Conservation (phyloP, 2,797 vertebrate species). For the Ctenosaura bakeri region DNA sequence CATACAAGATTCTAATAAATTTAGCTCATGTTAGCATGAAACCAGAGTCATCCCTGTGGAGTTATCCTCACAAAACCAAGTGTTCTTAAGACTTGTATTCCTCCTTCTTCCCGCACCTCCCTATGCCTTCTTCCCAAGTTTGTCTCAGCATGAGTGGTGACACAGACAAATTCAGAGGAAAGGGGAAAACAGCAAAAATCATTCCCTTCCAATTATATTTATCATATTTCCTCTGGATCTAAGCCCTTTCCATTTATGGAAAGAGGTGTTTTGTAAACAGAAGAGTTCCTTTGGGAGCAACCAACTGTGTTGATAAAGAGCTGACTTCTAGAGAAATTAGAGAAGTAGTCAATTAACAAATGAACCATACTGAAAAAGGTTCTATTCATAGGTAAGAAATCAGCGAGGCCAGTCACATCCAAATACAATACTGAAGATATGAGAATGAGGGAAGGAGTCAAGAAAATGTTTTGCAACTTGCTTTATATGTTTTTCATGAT, state of each 20-base stretch:
- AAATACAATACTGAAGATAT: background rate
- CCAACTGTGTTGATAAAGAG: background rate
- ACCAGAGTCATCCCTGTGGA: background rate
- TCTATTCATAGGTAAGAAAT: background rate
- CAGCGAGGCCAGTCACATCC: fast-evolving
- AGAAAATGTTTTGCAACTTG: background rate
- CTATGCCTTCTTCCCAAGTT: background rate
- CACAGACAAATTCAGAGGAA: background rate
- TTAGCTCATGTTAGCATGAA: background rate
- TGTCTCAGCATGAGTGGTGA: too few relatives aligned
- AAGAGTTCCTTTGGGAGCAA: background rate
- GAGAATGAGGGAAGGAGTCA: background rate
- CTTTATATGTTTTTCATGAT: background rate
- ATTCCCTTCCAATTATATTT: background rate
- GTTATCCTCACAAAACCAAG: background rate
- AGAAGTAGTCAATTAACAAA: background rate
- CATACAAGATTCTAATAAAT: background rate
- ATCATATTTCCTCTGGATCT: background rate
- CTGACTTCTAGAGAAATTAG: background rate
- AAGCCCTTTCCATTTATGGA: background rate
- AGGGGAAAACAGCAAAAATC: background rate
- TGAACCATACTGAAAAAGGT: background rate
- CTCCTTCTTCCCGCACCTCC: background rate
- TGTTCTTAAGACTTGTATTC: background rate
- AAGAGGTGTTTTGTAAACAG: background rate